Percentiles rank a stretch among this genome's conserved stretches.
Evolutionary conservation across 2,797 vertebrate genomes (phyloP).

Genomic region (Spondyliosoma cantharus): DNA sequence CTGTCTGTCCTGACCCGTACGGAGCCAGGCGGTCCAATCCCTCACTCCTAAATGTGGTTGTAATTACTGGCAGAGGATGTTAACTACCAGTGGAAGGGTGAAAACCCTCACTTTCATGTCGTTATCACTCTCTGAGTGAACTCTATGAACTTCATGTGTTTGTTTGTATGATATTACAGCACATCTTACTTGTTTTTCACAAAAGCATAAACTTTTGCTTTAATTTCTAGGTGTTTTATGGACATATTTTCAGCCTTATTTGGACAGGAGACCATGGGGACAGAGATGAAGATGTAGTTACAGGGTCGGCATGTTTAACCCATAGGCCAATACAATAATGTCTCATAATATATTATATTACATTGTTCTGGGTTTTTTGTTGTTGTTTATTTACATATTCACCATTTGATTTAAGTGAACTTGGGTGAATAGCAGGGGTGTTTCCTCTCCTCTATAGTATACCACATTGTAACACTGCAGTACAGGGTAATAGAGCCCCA

Average conservation of each 20-base stretch:
- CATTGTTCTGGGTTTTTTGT: neutral
- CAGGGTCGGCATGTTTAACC: neutral
- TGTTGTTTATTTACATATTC: neutral
- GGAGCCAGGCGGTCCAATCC: constrained; percentile 43
- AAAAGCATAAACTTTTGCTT: neutral
- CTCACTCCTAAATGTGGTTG: constrained; percentile 34
- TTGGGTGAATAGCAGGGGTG: too few relatives aligned
- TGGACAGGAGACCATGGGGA: neutral
- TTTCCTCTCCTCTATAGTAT: too few relatives aligned
- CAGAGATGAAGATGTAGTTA: neutral
- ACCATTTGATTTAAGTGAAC: too few relatives aligned
- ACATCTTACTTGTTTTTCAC: neutral
- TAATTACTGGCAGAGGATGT: constrained; percentile 66
- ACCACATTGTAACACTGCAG: too few relatives aligned
- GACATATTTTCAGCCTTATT: neutral
- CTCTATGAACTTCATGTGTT: constrained; percentile 13
- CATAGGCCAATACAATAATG: neutral
- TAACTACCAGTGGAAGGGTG: constrained; percentile 28
- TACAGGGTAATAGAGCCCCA: too few relatives aligned
- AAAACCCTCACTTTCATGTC: constrained; percentile 33
- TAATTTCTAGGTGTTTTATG: neutral
- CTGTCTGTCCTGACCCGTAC: constrained; percentile 28
- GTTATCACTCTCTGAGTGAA: constrained; percentile 22
- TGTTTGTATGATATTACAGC: neutral
- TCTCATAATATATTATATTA: neutral